phyloP scores from a whole-genome alignment of 2,888 invertebrate species.

The Crioceris asparagi region DNA sequence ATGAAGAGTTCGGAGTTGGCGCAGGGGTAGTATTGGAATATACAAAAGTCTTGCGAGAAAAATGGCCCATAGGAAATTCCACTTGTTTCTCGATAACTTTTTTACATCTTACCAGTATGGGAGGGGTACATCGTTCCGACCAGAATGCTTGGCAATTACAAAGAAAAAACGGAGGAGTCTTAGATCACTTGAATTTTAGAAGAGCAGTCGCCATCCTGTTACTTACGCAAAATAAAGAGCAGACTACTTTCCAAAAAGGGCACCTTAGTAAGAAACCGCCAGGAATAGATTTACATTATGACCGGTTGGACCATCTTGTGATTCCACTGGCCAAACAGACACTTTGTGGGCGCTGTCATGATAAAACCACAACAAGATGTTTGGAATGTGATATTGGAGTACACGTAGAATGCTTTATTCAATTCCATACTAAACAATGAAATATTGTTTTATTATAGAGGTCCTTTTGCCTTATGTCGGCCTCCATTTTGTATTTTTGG shows the following conservation, averaged over 20 bases:
- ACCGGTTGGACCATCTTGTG: slow-evolving; percentile 6
- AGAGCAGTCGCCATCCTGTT: slow-evolving; percentile 14
- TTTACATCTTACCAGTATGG: slow-evolving; percentile 10
- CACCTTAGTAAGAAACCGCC: not conserved
- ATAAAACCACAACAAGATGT: slow-evolving; percentile 10
- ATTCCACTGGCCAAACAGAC: slow-evolving; percentile 8
- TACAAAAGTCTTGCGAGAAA: not conserved
- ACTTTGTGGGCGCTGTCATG: slow-evolving; percentile 7
- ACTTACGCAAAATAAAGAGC: slow-evolving; percentile 10
- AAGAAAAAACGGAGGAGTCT: slow-evolving; percentile 13
- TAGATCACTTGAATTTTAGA: slow-evolving; percentile 20
- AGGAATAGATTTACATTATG: slow-evolving; percentile 2
- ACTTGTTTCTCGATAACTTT: slow-evolving; percentile 10
- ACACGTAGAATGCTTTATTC: slow-evolving; percentile 7
- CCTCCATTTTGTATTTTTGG: no score
- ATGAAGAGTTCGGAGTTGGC: not conserved
- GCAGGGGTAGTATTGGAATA: not conserved
- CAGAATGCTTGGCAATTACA: slow-evolving; percentile 25
- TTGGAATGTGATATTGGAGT: slow-evolving; percentile 7
- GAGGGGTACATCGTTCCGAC: slow-evolving; percentile 13
- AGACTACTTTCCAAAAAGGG: slow-evolving; percentile 5
- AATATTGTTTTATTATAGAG: not conserved
- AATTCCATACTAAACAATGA: slow-evolving; percentile 4
- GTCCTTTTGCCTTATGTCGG: no score
- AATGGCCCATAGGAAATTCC: not conserved